These are phyloP conservation scores for Lysandra coridon DNA, from an alignment of 2,888 invertebrate species.

Conservation along the genomic window DNA sequence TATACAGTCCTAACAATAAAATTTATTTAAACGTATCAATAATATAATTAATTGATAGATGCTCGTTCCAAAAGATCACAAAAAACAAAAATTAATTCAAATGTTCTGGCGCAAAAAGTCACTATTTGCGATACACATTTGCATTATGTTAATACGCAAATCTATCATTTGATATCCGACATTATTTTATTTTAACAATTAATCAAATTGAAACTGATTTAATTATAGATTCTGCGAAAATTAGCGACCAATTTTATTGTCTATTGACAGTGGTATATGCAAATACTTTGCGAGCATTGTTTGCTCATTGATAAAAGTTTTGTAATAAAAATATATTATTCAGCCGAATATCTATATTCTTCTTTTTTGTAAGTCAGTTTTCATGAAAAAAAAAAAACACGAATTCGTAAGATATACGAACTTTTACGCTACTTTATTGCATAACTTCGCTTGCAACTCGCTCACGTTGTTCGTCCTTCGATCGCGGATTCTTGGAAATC, in stretches of 20 bases:
- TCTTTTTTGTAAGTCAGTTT: too few species aligned
- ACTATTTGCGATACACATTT: background rate
- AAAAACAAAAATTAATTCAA: background rate
- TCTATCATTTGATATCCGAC: conserved; percentile 13
- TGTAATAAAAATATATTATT: background rate
- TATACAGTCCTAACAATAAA: background rate
- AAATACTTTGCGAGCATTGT: background rate
- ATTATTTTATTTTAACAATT: conserved; percentile 21
- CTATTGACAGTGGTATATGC: conserved; percentile 13
- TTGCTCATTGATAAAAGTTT: background rate
- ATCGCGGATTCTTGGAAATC: too few species aligned
- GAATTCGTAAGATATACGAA: too few species aligned
- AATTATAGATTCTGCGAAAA: conserved; percentile 21
- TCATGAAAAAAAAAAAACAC: too few species aligned
- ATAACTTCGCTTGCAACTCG: too few species aligned
- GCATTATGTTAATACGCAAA: background rate
- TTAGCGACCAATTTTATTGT: background rate
- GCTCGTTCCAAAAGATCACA: background rate
- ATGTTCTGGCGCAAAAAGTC: background rate
- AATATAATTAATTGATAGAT: background rate
- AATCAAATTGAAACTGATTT: conserved; percentile 26
- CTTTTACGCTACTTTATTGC: too few species aligned
- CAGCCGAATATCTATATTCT: too few species aligned
- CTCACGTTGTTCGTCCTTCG: too few species aligned
- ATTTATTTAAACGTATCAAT: background rate